These are phyloP conservation scores for Bagarius yarrelli DNA, from an alignment of 2,113 vertebrate genomes.

Conservation along the genomic window DNA sequence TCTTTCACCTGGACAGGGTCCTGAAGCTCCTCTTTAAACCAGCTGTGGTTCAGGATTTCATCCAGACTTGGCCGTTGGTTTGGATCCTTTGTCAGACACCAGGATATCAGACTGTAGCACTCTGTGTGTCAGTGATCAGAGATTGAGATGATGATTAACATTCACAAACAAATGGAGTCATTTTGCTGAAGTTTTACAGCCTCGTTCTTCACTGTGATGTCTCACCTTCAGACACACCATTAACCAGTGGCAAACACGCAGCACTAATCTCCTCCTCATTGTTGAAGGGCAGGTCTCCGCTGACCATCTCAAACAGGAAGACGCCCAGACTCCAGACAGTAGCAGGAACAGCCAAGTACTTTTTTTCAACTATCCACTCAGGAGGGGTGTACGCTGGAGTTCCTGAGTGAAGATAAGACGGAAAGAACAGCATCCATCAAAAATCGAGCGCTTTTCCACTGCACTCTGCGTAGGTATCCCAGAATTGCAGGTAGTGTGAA, in stretches of 20 bases:
- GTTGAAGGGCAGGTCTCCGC: not conserved
- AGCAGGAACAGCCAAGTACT: not conserved
- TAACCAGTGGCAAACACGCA: not conserved
- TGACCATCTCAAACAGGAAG: constrained; percentile 12
- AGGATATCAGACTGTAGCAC: not conserved
- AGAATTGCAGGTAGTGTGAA: no score
- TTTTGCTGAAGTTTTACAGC: not conserved
- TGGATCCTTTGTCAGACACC: not conserved
- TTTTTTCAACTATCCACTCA: not conserved
- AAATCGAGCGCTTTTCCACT: no score
- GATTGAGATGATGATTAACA: not conserved
- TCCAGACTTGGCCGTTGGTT: not conserved
- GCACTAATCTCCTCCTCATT: not conserved
- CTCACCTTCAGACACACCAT: not conserved
- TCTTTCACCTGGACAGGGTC: not conserved
- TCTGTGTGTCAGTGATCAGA: not conserved
- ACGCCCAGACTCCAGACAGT: constrained; percentile 33
- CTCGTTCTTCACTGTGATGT: not conserved
- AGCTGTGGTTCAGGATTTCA: not conserved
- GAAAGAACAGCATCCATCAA: not conserved
- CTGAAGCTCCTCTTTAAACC: not conserved
- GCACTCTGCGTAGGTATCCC: no score
- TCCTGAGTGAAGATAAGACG: not conserved
- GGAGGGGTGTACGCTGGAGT: not conserved
- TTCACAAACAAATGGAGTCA: not conserved